Evolutionary conservation across 1,140 invertebrate genomes (phyloP), one percentile per base, ranked within the genome.

Genomic region (Drosophila simulans): DNA sequence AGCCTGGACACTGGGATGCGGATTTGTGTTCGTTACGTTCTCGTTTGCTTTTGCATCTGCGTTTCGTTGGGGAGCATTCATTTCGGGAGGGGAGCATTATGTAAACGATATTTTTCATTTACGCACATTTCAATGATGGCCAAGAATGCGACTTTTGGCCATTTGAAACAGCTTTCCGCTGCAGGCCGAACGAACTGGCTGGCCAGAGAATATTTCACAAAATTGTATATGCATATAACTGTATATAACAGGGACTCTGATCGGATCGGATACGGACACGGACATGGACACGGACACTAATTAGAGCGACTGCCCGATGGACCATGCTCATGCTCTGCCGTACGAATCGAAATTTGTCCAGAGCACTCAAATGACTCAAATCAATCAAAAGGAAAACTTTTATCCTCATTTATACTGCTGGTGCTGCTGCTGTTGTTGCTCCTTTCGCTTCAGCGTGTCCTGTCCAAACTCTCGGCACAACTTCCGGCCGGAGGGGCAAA

Each of bases 61-160:
- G 7, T 31, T 31, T 31, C 31, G 31, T 10, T 27, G 17, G 17
- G 17, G 17, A 17, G 17, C n/a, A 72, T 69, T 52, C 40, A 42
- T 62, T 62, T 62, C 35, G 15, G 34, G 71, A 10, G 7, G 15
- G 34, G 57, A 10, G 31, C 31, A 69, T 70, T 69, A 70, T 55
- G 64, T 17, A 56, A 56, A 70, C 31, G 63, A 43, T 64, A 66
- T 69, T 69, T 74, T 73, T 73, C 70, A 74, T 74, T 56, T 64
- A 64, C 51, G 69, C 46, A 74, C 49, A 63, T 74, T 74, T 52
- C 69, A 62, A 73, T 69, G 66, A 69, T 48, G 53, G 40, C 37
- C 46, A 45, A 25, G 55, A 25, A 60, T 27, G 40, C 63, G 64
- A 51, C 40, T 68, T 69, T 69, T 34, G 62, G 40, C 40, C 31